Evolutionary conservation across 1,140 invertebrate genomes (phyloP), one percentile per base, ranked within the genome.

Genomic region (Pararge aegeria): DNA sequence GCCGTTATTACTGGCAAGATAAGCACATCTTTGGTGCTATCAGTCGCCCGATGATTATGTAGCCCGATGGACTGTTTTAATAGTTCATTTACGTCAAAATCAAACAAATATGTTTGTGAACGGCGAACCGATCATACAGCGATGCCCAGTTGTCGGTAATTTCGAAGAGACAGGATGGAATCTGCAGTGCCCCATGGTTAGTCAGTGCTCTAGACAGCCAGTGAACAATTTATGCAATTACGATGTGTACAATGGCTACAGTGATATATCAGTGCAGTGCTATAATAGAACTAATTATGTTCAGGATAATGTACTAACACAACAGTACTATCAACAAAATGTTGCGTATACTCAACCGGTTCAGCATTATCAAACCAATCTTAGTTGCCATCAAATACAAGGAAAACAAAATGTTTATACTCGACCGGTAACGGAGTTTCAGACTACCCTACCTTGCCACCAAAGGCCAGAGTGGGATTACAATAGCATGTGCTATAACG

Each of bases 381-480:
- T 58, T 30, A 93, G 93, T 0, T 94, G 93, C 68, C 87, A 91
- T 15, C 87, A 88, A 5, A 83, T 75, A 19, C 80, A 77, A 16
- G 86, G 91, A 34, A 57, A 38, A 29, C 64, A 58, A 2, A 68
- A 58, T 46, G 50, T 64, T 29, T 73, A 83, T 7, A 70, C 73
- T 7, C 66, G 55, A 1, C 62, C 62, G 7, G 37, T 30, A 6
- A 60, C 12, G 4, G 21, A 27, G 68, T 18, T 59, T 70, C 12
- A 75, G 79, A 50, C 61, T 15, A 37, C 54, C 20, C 49, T 58
- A 37, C 93, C 93, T 0, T 94, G 93, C 67, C 87, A 91, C 16
- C 87, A 88, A 5, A 83, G 75, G 20, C 80, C 78, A 18, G 86
- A 91, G 19, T 94, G 92, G 92, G 90, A 92, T 61, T 93, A 93